Evolutionary conservation across 2,888 invertebrate species (phyloP), one percentile per base, ranked within the genome.

Genomic region (Prostheceraeus crozeri): DNA sequence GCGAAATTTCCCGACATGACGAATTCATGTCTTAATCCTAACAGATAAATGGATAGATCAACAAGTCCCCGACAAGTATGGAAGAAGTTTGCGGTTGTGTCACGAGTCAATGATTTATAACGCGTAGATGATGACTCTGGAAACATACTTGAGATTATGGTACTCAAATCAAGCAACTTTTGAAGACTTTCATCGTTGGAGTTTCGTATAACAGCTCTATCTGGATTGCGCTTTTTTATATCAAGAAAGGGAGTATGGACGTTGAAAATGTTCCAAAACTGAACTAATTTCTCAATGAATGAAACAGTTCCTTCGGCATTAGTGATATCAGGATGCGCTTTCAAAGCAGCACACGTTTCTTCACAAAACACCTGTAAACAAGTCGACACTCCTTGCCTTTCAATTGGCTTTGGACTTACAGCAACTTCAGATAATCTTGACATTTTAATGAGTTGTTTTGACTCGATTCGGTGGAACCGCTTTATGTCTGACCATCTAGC

Each of bases 151-250:
- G 16, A 16, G 23, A 40, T 23, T 19, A 40, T 40, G 16, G 16
- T 23, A 19, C 19, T 23, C 14, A 40, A 19, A 19, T 48, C 3
- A 25, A 48, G 48, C 25, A 19, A 30, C 28, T 48, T 48, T 10
- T 48, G 27, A 28, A 48, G 48, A 48, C 48, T n/a, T 28, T 48
- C 48, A 48, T 48, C 48, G 48, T 48, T 30, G 14, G 48, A 30
- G 48, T 23, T 48, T 48, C 48, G 6, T 23, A 48, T 48, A 19
- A 48, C 48, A 48, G 48, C 48, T 28, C 23, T 23, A 25, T 28
- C 25, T 21, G 48, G 48, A 30, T 48, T 30, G 25, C 48, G 48
- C 25, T 28, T 23, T 48, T 30, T 23, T 48, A 28, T 48, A 48
- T 48, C 23, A 14, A 28, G 27, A 28, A 30, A 25, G 25, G 28